Evolutionary conservation across 2,888 invertebrate genomes (phyloP).

Genomic region (Eupithecia vulgata): DNA sequence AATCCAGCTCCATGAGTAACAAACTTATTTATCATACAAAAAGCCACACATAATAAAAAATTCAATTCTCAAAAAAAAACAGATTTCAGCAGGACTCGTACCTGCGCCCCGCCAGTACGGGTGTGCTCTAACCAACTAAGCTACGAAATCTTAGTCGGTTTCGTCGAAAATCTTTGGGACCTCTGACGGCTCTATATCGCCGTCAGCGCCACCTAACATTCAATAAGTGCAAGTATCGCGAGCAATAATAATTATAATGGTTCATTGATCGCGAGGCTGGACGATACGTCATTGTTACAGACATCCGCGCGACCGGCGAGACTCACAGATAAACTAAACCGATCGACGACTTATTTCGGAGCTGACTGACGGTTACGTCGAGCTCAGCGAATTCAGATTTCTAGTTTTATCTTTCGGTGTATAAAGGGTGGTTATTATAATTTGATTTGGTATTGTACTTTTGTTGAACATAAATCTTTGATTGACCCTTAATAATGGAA

Average conservation of each 20-base stretch:
- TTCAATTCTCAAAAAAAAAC: too few species aligned
- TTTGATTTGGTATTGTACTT: neutral
- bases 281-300: slow-evolving; percentile 4
- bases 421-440: neutral
- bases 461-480: neutral
- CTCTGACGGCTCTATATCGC: too few species aligned
- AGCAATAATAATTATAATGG: neutral
- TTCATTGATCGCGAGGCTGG: neutral
- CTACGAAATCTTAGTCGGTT: too few species aligned
- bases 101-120: too few species aligned
- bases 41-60: too few species aligned
- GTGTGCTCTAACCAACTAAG: too few species aligned
- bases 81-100: too few species aligned
- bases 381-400: neutral
- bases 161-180: too few species aligned
- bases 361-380: neutral
- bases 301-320: neutral
- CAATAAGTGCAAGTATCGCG: neutral
- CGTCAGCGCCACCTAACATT: too few species aligned
- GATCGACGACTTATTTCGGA: neutral
- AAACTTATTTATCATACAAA: neutral
- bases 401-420: neutral
- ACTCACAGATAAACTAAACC: neutral
- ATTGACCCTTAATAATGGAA: neutral
- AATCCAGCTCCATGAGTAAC: neutral